Evolutionary conservation across 1,140 invertebrate species (phyloP).

Genomic region (Drosophila bocqueti): DNA sequence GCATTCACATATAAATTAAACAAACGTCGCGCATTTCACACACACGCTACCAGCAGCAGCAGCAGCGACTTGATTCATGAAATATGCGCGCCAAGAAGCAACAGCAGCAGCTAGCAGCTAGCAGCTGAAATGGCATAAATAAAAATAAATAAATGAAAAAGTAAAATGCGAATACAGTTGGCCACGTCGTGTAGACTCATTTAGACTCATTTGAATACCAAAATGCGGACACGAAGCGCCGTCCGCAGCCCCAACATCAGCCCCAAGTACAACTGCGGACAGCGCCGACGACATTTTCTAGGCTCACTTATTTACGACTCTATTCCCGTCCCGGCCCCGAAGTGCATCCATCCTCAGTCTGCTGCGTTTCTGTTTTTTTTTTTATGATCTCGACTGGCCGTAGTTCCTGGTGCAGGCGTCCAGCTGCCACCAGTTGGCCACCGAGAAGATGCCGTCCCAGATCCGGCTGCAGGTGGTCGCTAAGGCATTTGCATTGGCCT

Average conservation of each 20-base stretch:
- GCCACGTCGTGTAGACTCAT: conserved; percentile 67
- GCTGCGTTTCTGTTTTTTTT: conserved; percentile 11
- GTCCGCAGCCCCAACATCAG: conserved; percentile 22
- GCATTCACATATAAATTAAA: conserved; percentile 84
- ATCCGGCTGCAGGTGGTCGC: conserved; percentile 45
- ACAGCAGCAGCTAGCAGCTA: conserved; percentile 23
- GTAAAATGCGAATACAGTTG: conserved; percentile 39
- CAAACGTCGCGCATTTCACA: conserved; percentile 73
- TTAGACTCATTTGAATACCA: conserved; percentile 77
- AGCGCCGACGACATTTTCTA: conserved; percentile 59
- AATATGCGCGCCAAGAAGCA: conserved; percentile 66
- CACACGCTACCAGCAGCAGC: conserved; percentile 48
- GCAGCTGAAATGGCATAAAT: conserved; percentile 41
- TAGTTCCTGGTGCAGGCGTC: conserved; percentile 14
- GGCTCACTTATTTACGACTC: conserved; percentile 71
- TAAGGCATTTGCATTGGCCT: conserved; percentile 35
- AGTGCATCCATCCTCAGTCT: conserved; percentile 43
- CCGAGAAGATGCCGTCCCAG: conserved; percentile 24
- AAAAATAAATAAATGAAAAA: conserved; percentile 44
- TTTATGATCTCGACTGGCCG: conserved; percentile 37
- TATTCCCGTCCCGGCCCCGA: conserved; percentile 36
- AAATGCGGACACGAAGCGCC: conserved; percentile 65
- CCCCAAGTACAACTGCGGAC: conserved; percentile 36
- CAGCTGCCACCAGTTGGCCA: conserved; percentile 41
- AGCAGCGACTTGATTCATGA: conserved; percentile 73